A percentile compares a stretch with the other conserved stretches of the same genome.
These are phyloP conservation scores for Pherbina coryleti DNA, from an alignment of 2,888 invertebrate genomes.

Conservation along the genomic window DNA sequence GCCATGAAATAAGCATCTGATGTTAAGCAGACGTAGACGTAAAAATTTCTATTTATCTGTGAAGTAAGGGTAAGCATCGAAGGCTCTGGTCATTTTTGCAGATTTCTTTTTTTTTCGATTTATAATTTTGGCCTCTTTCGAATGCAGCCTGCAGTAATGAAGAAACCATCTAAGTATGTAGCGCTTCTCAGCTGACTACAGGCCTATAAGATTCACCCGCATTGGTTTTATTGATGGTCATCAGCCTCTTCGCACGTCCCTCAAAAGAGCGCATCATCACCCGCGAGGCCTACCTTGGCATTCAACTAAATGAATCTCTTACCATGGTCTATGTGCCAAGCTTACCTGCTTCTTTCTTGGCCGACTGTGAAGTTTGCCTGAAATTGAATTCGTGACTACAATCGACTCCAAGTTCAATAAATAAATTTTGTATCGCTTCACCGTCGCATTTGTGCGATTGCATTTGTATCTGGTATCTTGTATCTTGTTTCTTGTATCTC, in stretches of 20 bases:
- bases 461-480: slow-evolving; percentile 24
- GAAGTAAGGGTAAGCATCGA: not conserved
- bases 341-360: not conserved
- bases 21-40: not conserved
- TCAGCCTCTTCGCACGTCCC: not conserved
- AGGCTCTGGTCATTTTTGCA: not conserved
- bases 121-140: too few species aligned
- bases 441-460: slow-evolving; percentile 32
- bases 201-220: not conserved
- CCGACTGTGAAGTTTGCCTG: slow-evolving; percentile 11
- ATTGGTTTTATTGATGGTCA: slow-evolving; percentile 8
- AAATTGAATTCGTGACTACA: slow-evolving; percentile 46
- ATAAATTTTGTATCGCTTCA: slow-evolving; percentile 40
- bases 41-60: not conserved
- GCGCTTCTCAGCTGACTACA: too few species aligned
- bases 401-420: slow-evolving; percentile 44
- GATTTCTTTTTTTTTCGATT: too few species aligned
- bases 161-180: too few species aligned
- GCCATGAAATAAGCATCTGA: not conserved
- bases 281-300: not conserved
- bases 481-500: slow-evolving; percentile 24
- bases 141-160: too few species aligned
- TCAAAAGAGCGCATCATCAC: not conserved
- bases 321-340: not conserved
- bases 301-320: not conserved